phyloP scores from a whole-genome alignment of 2,797 vertebrate species.

The Coilia nasus region DNA sequence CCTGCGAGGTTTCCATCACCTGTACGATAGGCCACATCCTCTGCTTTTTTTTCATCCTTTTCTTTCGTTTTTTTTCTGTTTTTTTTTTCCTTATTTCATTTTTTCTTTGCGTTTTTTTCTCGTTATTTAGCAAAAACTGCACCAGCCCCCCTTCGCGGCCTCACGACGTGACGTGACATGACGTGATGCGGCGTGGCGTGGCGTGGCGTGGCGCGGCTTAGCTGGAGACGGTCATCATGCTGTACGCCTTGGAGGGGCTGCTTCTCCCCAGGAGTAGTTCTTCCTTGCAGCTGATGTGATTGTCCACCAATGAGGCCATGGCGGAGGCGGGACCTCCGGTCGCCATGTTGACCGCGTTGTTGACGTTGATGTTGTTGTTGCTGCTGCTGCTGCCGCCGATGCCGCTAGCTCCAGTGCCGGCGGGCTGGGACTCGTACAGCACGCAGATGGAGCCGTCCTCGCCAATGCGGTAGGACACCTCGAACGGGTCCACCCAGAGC shows the following conservation, averaged over 20 bases:
- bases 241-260: conserved; percentile 96
- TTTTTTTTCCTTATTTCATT: conserved; percentile 66
- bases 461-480: conserved; percentile 95
- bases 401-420: neutral
- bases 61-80: conserved; percentile 71
- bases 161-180: neutral
- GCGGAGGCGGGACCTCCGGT: conserved; percentile 48
- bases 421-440: conserved; percentile 91
- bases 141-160: conserved; percentile 15
- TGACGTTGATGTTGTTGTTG: too few relatives aligned
- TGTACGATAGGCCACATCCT: conserved; percentile 86
- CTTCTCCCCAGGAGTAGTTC: conserved; percentile 93
- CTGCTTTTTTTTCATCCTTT: conserved; percentile 61
- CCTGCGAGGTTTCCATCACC: conserved; percentile 85
- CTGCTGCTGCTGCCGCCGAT: conserved; percentile 10
- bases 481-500: conserved; percentile 96
- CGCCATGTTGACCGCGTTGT: conserved; percentile 30
- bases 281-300: conserved; percentile 98
- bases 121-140: conserved; percentile 70
- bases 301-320: conserved; percentile 89
- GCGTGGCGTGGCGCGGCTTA: conserved; percentile 64
- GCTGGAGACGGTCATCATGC: conserved; percentile 99
- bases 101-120: conserved; percentile 62
- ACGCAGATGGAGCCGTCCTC: conserved; percentile 97
- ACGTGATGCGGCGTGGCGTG: neutral